Evolutionary conservation across 2,113 vertebrate species (phyloP), one percentile per base, ranked within the genome.

Genomic region (Spermophilus dauricus): DNA sequence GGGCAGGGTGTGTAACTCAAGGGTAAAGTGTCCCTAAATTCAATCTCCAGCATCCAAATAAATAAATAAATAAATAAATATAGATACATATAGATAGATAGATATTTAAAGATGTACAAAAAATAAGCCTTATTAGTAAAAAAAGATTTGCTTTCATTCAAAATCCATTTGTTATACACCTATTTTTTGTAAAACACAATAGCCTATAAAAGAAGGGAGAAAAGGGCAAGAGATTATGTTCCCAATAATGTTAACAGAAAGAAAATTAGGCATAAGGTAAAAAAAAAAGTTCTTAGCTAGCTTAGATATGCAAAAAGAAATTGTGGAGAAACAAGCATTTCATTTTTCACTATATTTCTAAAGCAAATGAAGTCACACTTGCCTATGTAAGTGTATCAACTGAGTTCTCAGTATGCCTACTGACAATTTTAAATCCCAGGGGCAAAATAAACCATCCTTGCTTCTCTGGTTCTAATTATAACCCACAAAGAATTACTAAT

Each of bases 181-280:
- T 96, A 30, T 65, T 80, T 72, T 89, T 37, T 90, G 30, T 22
- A 97, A 13, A 97, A 96, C 12, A 95, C 39, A 78, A 32, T 0
- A 80, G 69, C 8, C 8, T 81, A 92, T 22, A 77, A 45, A 91
- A n/a, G 32, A 56, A 2, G 61, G 24, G 77, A 24, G 61, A 94
- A 91, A 84, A 73, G 92, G 67, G 22, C 45, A 75, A 56, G 7
- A 69, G 7, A 83, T 11, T 42, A 69, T 80, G 12, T 63, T 93
- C 13, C 53, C 34, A 48, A 20, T 34, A 84, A 11, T 1, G 2
- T 37, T 73, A 86, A 34, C 58, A 90, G 45, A 73, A 85, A 96
- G 30, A 76, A 86, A 85, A 70, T 65, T 32, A 80, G 2, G 30
- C 69, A 48, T 48, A 85, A 87, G 17, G 34, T n/a, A 82, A 17